phyloP scores from a whole-genome alignment of 1,140 invertebrate species.

The Spodoptera frugiperda region DNA sequence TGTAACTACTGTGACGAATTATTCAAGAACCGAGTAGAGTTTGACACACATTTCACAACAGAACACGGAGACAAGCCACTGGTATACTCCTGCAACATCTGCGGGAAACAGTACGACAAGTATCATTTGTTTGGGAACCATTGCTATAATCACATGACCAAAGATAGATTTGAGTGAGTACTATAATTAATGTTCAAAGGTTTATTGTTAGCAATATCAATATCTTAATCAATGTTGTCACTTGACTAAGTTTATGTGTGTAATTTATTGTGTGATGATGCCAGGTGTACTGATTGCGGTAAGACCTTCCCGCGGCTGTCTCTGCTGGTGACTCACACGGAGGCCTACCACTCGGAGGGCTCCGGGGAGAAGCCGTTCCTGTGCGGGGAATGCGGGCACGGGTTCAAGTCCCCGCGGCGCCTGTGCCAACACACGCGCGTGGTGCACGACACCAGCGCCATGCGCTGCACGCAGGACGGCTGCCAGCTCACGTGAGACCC shows the following conservation, averaged over 20 bases:
- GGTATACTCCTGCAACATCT: slow-evolving; percentile 73
- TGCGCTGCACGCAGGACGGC: slow-evolving; percentile 57
- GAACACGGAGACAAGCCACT: slow-evolving; percentile 69
- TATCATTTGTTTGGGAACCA: slow-evolving; percentile 71
- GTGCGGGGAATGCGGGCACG: slow-evolving; percentile 60
- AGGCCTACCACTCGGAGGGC: slow-evolving; percentile 56
- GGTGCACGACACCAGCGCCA: slow-evolving; percentile 53
- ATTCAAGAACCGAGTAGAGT: slow-evolving; percentile 68
- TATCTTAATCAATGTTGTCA: not conserved
- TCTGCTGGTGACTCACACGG: slow-evolving; percentile 67
- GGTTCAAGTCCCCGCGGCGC: slow-evolving; percentile 51
- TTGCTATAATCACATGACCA: slow-evolving; percentile 72
- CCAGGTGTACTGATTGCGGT: slow-evolving; percentile 68
- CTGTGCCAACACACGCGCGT: slow-evolving; percentile 61
- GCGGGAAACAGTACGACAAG: slow-evolving; percentile 72
- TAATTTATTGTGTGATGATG: not conserved
- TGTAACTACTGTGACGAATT: slow-evolving; percentile 68
- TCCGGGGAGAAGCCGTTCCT: slow-evolving; percentile 55
- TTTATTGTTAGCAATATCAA: too few relatives aligned
- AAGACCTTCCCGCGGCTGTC: slow-evolving; percentile 69
- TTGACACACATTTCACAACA: slow-evolving; percentile 70
- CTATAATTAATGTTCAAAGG: too few relatives aligned
- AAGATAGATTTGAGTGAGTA: slow-evolving; percentile 75
- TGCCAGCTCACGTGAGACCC: slow-evolving; percentile 62
- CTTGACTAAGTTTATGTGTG: not conserved